These are phyloP conservation scores for Ara ararauna DNA, from an alignment of 2,797 vertebrate genomes.

Conservation along the genomic window DNA sequence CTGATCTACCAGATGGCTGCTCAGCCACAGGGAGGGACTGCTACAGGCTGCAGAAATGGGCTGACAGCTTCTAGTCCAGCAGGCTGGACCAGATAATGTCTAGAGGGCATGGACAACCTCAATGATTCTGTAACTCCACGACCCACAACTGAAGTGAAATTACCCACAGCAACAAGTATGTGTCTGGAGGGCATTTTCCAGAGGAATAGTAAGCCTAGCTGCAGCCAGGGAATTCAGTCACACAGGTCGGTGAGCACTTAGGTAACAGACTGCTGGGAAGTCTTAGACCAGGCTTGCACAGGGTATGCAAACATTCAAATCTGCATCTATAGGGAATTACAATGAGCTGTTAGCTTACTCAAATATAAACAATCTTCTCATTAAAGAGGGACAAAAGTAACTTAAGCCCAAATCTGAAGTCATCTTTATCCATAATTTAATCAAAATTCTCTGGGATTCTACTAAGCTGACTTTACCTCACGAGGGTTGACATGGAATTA, in stretches of 20 bases:
- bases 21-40: background rate
- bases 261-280: background rate
- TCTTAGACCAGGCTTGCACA: background rate
- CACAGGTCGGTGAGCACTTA: rapidly evolving
- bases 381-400: background rate
- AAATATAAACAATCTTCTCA: background rate
- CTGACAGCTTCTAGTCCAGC: background rate
- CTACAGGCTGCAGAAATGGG: background rate
- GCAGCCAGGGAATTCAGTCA: background rate
- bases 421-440: background rate
- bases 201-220: background rate
- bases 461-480: background rate
- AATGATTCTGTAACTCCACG: background rate
- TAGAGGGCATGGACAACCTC: background rate
- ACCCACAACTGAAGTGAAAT: background rate
- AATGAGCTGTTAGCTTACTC: background rate
- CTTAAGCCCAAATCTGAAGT: background rate
- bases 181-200: background rate
- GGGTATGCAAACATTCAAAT: background rate
- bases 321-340: background rate
- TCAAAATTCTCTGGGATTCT: background rate
- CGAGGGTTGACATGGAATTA: rapidly evolving
- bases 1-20: background rate
- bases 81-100: background rate
- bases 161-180: background rate